These are phyloP conservation scores for Epinotia nisella DNA, from an alignment of 2,888 invertebrate genomes.

Conservation along the genomic window DNA sequence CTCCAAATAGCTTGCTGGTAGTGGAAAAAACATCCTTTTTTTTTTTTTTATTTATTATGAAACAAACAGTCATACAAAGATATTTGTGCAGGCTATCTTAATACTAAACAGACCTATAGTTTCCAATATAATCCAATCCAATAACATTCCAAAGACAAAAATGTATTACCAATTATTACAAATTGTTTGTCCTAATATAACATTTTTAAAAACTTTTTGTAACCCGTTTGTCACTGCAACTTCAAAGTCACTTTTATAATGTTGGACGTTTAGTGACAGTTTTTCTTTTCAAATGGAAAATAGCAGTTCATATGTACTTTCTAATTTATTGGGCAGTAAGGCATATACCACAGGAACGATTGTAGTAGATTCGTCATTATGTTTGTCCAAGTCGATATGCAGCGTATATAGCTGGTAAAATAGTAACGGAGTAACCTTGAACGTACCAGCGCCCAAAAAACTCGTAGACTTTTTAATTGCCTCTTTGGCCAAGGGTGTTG, in stretches of 20 bases:
- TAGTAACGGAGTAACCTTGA: slow-evolving; percentile 2
- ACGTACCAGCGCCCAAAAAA: too few relatives aligned
- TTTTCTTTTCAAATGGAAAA: slow-evolving; percentile 20
- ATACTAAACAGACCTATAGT: too few relatives aligned
- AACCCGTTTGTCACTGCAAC: slow-evolving; percentile 21
- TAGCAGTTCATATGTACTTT: slow-evolving; percentile 4
- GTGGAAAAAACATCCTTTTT: slow-evolving; percentile 21
- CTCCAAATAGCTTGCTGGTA: slow-evolving; percentile 12
- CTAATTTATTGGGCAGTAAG: slow-evolving; percentile 13
- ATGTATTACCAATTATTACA: too few relatives aligned
- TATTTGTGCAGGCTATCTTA: too few relatives aligned
- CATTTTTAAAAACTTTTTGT: slow-evolving; percentile 11
- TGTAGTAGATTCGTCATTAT: slow-evolving; percentile 2
- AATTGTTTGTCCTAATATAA: too few relatives aligned
- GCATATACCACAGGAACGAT: slow-evolving; percentile 6
- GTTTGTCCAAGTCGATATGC: slow-evolving; percentile 1
- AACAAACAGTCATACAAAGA: too few relatives aligned
- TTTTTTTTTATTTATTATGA: too few relatives aligned
- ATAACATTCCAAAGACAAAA: too few relatives aligned
- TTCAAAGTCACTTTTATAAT: slow-evolving; percentile 15
- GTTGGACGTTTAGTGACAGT: slow-evolving; percentile 2
- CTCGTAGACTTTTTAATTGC: too few relatives aligned
- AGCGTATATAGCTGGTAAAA: slow-evolving; percentile 16
- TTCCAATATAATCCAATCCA: too few relatives aligned
- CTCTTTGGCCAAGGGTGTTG: too few relatives aligned